A percentile compares a stretch with the other conserved stretches of the same genome.
These are phyloP conservation scores for Ectropis crepuscularia DNA, from an alignment of 2,888 invertebrate species.

Conservation along the genomic window DNA sequence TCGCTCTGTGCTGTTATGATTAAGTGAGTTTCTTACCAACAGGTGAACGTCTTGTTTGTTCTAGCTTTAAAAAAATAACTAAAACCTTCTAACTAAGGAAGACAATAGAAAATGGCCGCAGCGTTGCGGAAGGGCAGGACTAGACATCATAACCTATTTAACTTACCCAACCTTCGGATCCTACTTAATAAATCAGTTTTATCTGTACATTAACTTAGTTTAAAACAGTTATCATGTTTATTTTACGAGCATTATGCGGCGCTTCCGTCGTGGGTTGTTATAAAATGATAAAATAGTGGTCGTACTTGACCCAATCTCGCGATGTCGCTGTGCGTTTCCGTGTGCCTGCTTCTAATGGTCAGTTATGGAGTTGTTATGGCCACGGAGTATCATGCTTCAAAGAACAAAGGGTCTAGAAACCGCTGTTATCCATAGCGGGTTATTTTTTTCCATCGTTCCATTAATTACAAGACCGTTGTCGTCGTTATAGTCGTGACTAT, in stretches of 20 bases:
- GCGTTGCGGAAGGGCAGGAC: background rate
- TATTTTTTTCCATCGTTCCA: too few relatives aligned
- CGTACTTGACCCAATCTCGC: constrained; percentile 72
- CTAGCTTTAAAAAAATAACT: too few relatives aligned
- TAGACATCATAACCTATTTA: constrained; percentile 10
- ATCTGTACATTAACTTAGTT: constrained; percentile 32
- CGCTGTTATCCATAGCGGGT: too few relatives aligned
- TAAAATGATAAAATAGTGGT: constrained; percentile 57
- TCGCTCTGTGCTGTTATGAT: too few relatives aligned
- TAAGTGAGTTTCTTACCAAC: too few relatives aligned
- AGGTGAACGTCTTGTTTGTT: too few relatives aligned
- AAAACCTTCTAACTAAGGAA: background rate
- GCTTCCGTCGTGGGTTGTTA: constrained; percentile 60
- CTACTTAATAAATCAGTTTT: constrained; percentile 20
- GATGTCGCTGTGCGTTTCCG: constrained; percentile 57
- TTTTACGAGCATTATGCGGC: constrained; percentile 35
- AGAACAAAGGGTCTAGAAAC: too few relatives aligned
- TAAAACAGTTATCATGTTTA: constrained; percentile 48
- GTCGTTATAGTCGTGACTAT: too few relatives aligned
- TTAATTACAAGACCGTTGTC: too few relatives aligned
- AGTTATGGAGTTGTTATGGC: constrained; percentile 19
- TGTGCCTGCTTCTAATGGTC: constrained; percentile 13
- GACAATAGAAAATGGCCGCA: too few relatives aligned
- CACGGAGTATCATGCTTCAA: constrained; percentile 11
- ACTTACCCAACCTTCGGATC: constrained; percentile 19